These are phyloP conservation scores for Nipponacmea schrenckii DNA, from an alignment of 2,888 invertebrate species.

Conservation along the genomic window DNA sequence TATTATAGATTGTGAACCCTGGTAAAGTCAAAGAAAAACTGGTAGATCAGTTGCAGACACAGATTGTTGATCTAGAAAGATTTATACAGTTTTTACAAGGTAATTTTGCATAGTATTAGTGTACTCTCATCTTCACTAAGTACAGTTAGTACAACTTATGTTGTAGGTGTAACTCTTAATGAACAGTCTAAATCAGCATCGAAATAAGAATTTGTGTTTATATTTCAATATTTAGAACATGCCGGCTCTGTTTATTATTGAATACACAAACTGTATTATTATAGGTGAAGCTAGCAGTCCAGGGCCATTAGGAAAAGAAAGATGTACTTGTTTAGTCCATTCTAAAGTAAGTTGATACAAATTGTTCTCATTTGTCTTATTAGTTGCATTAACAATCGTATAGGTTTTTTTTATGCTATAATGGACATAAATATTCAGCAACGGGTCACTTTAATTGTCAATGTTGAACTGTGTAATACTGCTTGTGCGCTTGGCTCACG, in stretches of 20 bases:
- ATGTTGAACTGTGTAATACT: too few relatives aligned
- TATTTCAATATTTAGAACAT: too few relatives aligned
- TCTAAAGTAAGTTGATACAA: slow-evolving; percentile 22
- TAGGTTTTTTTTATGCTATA: too few relatives aligned
- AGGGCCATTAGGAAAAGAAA: slow-evolving; percentile 60
- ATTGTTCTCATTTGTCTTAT: neutral
- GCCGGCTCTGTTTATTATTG: too few relatives aligned
- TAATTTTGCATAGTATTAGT: slow-evolving; percentile 29
- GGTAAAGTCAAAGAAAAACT: slow-evolving; percentile 96
- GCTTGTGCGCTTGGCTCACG: too few relatives aligned
- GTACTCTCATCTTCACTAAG: neutral
- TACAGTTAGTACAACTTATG: neutral
- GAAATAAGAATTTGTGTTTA: too few relatives aligned
- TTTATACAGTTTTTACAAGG: slow-evolving; percentile 95
- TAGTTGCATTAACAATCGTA: neutral
- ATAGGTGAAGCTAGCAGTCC: slow-evolving; percentile 65
- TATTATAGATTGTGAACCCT: slow-evolving; percentile 83
- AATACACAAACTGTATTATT: slow-evolving; percentile 2
- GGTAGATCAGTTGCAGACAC: slow-evolving; percentile 93
- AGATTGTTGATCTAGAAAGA: slow-evolving; percentile 95
- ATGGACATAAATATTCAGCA: too few relatives aligned
- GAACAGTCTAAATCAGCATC: too few relatives aligned
- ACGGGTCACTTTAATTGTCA: too few relatives aligned
- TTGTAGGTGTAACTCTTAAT: too few relatives aligned
- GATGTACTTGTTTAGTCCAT: slow-evolving; percentile 69